Conservation (phyloP, 2,888 invertebrate species). For the Eupithecia insigniata region DNA sequence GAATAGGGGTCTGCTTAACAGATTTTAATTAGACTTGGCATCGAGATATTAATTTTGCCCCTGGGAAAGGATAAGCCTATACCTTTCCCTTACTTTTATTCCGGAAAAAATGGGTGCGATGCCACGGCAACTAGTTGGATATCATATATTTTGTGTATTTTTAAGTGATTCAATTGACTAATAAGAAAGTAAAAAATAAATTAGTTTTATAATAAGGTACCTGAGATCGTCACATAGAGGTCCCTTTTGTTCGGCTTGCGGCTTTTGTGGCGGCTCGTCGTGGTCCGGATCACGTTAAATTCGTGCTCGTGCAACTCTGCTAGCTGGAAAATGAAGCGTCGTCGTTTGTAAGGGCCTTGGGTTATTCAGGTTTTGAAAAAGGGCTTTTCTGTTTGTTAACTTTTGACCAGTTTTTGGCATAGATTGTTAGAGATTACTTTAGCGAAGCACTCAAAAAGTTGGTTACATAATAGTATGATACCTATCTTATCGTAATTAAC, state of each 20-base stretch:
- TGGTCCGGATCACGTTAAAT: constrained; percentile 59
- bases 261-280: constrained; percentile 69
- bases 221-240: constrained; percentile 87
- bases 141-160: not conserved
- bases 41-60: not conserved
- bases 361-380: not conserved
- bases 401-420: too few species aligned
- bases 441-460: not conserved
- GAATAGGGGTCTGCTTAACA: too few species aligned
- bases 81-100: not conserved
- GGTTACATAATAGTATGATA: not conserved
- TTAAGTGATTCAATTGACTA: not conserved
- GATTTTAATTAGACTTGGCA: too few species aligned
- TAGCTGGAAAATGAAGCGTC: constrained; percentile 50
- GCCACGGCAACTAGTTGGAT: not conserved
- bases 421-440: not conserved
- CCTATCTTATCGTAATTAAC: not conserved
- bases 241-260: constrained; percentile 83
- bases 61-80: not conserved
- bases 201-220: not conserved
- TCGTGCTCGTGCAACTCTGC: constrained; percentile 59
- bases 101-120: not conserved
- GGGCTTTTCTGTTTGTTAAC: not conserved
- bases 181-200: too few species aligned
- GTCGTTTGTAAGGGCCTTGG: not conserved